phyloP scores from a whole-genome alignment of 2,797 vertebrate species.

The Dipus sagitta region DNA sequence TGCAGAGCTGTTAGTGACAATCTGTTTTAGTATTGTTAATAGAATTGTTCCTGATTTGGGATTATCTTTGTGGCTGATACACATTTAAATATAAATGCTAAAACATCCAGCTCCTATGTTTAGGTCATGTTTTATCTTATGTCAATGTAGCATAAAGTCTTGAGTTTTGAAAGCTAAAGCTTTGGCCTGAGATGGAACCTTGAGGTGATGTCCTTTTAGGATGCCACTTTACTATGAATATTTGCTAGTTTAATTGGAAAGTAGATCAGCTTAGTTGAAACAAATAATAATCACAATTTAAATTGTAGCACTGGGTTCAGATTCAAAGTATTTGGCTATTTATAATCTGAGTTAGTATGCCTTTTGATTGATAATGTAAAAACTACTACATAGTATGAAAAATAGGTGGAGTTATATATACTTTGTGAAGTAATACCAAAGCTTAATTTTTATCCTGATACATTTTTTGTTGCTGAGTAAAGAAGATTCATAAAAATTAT shows the following conservation, averaged over 20 bases:
- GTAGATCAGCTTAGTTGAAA: conserved; percentile 9
- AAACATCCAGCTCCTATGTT: background rate
- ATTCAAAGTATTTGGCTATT: background rate
- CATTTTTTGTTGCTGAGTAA: conserved; percentile 30
- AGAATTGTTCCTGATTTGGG: background rate
- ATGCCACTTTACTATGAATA: background rate
- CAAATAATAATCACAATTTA: background rate
- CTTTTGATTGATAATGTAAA: conserved; percentile 20
- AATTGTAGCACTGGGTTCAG: conserved; percentile 10
- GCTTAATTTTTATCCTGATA: conserved; percentile 12
- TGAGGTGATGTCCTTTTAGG: background rate
- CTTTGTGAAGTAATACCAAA: conserved; percentile 21
- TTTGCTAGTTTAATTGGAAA: background rate
- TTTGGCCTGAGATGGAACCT: conserved; percentile 17
- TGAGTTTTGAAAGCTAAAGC: background rate
- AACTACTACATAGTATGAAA: background rate
- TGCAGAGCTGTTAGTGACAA: conserved; percentile 18
- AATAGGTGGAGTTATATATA: background rate
- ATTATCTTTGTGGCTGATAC: background rate
- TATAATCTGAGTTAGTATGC: background rate
- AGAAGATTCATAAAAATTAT: conserved; percentile 10
- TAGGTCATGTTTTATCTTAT: background rate
- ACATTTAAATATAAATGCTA: background rate
- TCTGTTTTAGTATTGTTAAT: conserved; percentile 8
- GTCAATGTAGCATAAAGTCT: background rate